These are phyloP conservation scores for Sternotherus odoratus DNA, from an alignment of 2,797 vertebrate genomes.

Conservation along the genomic window DNA sequence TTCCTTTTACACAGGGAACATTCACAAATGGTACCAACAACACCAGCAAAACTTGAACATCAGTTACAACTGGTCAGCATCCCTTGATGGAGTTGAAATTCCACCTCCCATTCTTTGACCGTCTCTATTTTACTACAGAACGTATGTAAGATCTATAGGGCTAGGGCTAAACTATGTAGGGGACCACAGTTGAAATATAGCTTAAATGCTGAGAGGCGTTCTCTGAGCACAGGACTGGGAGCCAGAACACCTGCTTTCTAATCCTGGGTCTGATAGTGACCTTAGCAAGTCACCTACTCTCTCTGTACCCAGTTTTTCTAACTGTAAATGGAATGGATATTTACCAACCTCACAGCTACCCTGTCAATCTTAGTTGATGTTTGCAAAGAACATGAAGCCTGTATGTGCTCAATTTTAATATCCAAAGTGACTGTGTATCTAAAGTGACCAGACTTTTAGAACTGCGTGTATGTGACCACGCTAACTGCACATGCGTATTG, in stretches of 20 bases:
- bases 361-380: background rate
- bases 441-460: background rate
- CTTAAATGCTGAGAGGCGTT: background rate
- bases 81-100: background rate
- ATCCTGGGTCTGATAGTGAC: background rate
- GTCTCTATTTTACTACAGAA: background rate
- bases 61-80: background rate
- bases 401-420: background rate
- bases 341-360: background rate
- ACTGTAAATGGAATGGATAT: background rate
- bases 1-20: background rate
- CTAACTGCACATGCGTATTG: background rate
- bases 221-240: background rate
- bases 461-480: background rate
- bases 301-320: constrained; percentile 9
- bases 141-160: background rate
- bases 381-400: background rate
- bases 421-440: background rate
- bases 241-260: background rate
- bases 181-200: background rate
- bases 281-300: constrained; percentile 11
- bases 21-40: background rate
- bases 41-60: background rate
- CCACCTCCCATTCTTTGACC: constrained; percentile 6
- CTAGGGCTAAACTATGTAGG: background rate